Base-by-base conservation (phyloP, 1,140 invertebrate genomes). In the Drosophila willistoni region DNA sequence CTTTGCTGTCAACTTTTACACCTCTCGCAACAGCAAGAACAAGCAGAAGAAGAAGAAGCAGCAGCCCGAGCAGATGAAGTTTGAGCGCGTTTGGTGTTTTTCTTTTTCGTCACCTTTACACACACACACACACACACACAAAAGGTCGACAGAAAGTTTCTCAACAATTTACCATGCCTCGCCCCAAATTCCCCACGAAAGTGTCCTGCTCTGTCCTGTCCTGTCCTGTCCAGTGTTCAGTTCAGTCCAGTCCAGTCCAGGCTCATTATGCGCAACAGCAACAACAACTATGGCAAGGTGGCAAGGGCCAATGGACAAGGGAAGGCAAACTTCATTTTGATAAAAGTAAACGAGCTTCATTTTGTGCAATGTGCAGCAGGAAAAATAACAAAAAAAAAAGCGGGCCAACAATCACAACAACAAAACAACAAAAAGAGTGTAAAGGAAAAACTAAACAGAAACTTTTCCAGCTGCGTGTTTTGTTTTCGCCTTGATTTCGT, bases 1-100 rank as follows among this genome's bases (percentile, higher is more conserved):
- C 76, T 81, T 79, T 70, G 59, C 78, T 64, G 68, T 73, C 71
- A 86, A 79, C 79, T 87, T 87, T 86, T 73, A 68, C 82, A 86
- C 79, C 71, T 73, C 59, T 61, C 22, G 47, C 47, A 47, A 57
- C 0, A 29, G 29, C 29, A 29, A 36, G 34, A 9, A 12, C 34
- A 34, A 34, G 33, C 9, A 34, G 0, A 34, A 34, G 33, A 33
- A 33, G 1, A 33, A 33, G 33, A 5, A 34, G 2, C 7, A 34
- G 34, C 34, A 36, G 36, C 36, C 10, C 0, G 13, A 39, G 36
- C 10, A 13, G 29, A 22, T 22, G 65, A 77, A 83, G 65, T 85
- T 80, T 84, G 57, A 77, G 74, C 73, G 77, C 19, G 36, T n/a
- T 64, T 47, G 7, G 7, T 29, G 6, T 41, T 17, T 19, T 34